Evolutionary conservation across 2,113 vertebrate species (phyloP), one percentile per base, ranked within the genome.

Genomic region (Campylorhamphus procurvoides): DNA sequence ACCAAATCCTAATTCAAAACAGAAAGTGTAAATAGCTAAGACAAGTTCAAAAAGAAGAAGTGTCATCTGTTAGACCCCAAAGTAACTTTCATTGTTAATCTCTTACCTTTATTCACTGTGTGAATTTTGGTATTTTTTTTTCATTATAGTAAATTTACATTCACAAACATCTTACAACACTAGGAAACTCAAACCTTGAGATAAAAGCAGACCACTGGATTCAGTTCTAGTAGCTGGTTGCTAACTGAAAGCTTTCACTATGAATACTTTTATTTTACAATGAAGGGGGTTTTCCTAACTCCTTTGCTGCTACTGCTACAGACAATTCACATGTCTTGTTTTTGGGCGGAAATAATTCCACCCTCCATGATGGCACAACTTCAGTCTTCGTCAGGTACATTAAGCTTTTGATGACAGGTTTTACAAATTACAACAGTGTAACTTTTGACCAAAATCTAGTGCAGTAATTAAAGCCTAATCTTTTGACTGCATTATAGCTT

Each of bases 381-480:
- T 88, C 60, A 87, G 35, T 59, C 49, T 91, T 85, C 49, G 83
- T 62, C 53, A 79, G 49, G 75, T 66, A 68, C 19, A 87, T 94
- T 89, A 87, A 81, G 23, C n/a, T 92, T 86, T 78, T 66, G 40
- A 53, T 90, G 35, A 84, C 10, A 28, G 42, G 12, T 76, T 92
- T 83, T 92, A 84, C 42, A 80, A 85, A 91, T 93, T 74, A 19
- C 25, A 84, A 22, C 18, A 89, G 88, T 47, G 17, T 67, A 55
- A 89, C 39, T 74, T 90, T 89, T 94, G 55, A 89, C 50, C 71
- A 49, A 56, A 76, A 92, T 15, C 44, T 20, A 84, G 63, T 46
- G 55, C 25, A 78, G 35, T 93, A 95, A 96, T 90, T 95, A 82
- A 94, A 94, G 39, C 29, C 46, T n/a, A 42, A 71, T 90, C 10